Base-by-base conservation (phyloP, 2,113 vertebrate genomes). In the Aegypius monachus region DNA sequence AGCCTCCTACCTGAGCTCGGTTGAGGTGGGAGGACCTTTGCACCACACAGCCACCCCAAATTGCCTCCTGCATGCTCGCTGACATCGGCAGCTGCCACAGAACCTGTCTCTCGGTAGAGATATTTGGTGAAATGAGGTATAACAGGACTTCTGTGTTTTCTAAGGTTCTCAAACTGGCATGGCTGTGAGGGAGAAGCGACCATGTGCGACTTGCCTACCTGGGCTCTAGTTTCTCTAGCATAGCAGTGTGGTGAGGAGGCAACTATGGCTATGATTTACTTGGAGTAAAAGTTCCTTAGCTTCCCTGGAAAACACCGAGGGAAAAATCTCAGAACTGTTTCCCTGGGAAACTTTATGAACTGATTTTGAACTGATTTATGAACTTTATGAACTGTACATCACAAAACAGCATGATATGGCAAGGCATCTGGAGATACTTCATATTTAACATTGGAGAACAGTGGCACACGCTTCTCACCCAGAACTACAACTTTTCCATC, bases 1-100 rank as follows among this genome's bases (percentile, higher is more conserved):
- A 68, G 38, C 53, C 32, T 59, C 26, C 45, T 20, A 7, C 42
- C 23, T 7, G 38, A 67, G 61, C 70, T 75, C 1, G 4, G 12
- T 1, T 6, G 17, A n/a, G 29, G 26, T 32, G n/a, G 47, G 13
- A 9, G 0, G 2, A 27, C 7, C 53, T 23, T 43, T 5, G 1
- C 8, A 5, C 5, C 34, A 18, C 20, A 18, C 19, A 20, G 18
- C 12, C 81, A 43, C 34, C 23, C 40, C 3, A 1, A 15, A 26
- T 16, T 17, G 6, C 47, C 40, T 53, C 71, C 55, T 34, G 19
- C 45, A 6, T 0, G 1, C 61, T 45, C 3, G 1, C 20, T 26
- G 78, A 4, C 32, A 6, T 12, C 3, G 13, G 42, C 43, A 27
- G 34, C 38, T 9, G 38, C 34, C 47, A 26, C 34, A 8, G 22